These are phyloP conservation scores for Branchipolynoe longqiensis DNA, from an alignment of 2,888 invertebrate genomes.

Conservation along the genomic window DNA sequence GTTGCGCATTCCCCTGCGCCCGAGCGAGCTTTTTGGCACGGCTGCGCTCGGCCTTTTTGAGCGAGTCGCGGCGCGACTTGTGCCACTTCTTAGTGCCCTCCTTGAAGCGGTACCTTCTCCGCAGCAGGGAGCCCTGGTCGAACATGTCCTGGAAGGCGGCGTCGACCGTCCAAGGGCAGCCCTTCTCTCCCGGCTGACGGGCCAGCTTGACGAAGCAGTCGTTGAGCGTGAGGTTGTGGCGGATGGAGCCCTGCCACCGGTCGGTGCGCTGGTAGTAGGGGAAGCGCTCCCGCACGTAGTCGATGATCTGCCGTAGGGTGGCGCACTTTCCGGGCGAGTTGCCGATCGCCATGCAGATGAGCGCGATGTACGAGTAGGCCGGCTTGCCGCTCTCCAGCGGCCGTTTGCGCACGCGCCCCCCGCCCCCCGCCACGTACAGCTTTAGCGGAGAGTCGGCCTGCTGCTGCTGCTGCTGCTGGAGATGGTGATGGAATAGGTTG, in stretches of 20 bases:
- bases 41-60: neutral
- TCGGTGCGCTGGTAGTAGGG: constrained; percentile 74
- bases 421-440: constrained; percentile 31
- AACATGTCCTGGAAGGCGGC: constrained; percentile 76
- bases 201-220: constrained; percentile 77
- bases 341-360: constrained; percentile 77
- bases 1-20: neutral
- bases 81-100: constrained; percentile 52
- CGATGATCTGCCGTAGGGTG: constrained; percentile 75
- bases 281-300: constrained; percentile 73
- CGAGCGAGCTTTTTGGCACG: neutral
- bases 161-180: constrained; percentile 76
- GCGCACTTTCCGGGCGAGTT: constrained; percentile 70
- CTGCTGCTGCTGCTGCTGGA: no score
- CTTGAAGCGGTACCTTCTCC: constrained; percentile 74
- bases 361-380: constrained; percentile 77
- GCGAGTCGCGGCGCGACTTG: constrained; percentile 20
- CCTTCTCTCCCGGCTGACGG: constrained; percentile 74
- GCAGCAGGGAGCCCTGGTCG: constrained; percentile 75
- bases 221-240: constrained; percentile 78
- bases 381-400: constrained; percentile 76
- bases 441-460: constrained; percentile 1
- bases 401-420: constrained; percentile 68
- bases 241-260: constrained; percentile 77
- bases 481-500: neutral